These are phyloP conservation scores for Syngnathus rostellatus DNA, from an alignment of 2,797 vertebrate species.

Conservation along the genomic window DNA sequence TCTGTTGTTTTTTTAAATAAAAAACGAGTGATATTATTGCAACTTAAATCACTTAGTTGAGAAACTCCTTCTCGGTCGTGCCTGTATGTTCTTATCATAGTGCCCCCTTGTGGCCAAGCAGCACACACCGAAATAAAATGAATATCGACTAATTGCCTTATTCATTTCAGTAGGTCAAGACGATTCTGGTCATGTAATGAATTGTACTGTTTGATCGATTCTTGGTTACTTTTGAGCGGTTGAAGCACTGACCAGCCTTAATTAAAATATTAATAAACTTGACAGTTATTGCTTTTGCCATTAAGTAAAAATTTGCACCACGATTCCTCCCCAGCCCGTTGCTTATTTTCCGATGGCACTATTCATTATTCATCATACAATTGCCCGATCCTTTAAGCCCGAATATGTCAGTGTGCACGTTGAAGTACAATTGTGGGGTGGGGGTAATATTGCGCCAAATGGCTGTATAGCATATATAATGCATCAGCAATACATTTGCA, in stretches of 20 bases:
- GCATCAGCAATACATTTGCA: slow-evolving; percentile 43
- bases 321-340: slow-evolving; percentile 1
- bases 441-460: slow-evolving; percentile 30
- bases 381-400: slow-evolving; percentile 16
- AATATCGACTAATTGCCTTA: neutral
- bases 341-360: slow-evolving; percentile 25
- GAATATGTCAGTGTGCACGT: slow-evolving; percentile 13
- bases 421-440: slow-evolving; percentile 27
- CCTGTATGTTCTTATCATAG: neutral
- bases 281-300: neutral
- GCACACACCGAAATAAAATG: neutral
- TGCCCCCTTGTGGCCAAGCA: neutral
- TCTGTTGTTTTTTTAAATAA: no score
- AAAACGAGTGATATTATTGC: neutral
- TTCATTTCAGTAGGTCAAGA: no score
- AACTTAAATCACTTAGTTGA: neutral
- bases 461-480: slow-evolving; percentile 54
- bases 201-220: neutral
- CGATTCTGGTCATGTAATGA: neutral
- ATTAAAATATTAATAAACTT: neutral
- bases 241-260: neutral
- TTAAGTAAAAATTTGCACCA: slow-evolving; percentile 6
- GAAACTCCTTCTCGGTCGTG: neutral
- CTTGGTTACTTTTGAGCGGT: neutral
- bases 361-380: slow-evolving; percentile 48